Evolutionary conservation across 2,797 vertebrate species (phyloP), one percentile per base, ranked within the genome.

Genomic region (Intellagama lesueurii): DNA sequence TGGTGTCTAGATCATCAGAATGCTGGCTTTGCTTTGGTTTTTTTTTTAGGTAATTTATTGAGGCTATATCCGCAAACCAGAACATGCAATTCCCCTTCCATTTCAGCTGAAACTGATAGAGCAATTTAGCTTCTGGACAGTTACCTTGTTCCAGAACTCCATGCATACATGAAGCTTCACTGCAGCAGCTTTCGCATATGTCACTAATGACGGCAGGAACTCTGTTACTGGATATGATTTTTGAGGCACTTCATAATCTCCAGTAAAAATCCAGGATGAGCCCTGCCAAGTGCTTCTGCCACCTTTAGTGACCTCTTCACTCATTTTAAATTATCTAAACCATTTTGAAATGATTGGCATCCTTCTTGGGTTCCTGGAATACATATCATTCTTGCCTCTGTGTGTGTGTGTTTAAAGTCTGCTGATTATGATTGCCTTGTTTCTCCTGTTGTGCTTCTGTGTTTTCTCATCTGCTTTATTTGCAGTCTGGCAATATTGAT

Each of bases 391-490:
- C 16, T 73, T 69, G 26, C 3, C 30, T 60, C 5, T 64, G 52
- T 28, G 6, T 35, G 5, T n/a, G 19, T 28, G 11, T 47, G 9
- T 44, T 26, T 24, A 72, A 19, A 26, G 35, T 64, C 17, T 28
- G 47, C 56, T n/a, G 85, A 68, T 47, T n/a, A 49, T 5, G 22
- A 76, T 12, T 79, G 77, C 49, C 68, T n/a, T 26, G 32, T 16
- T 84, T 70, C 28, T 52, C 40, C 40, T 14, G 44, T 60, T 60
- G 22, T 81, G 70, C 7, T 70, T 60, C 44, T 69, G 35, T 83
- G 70, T 85, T 79, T 80, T 30, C 7, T 79, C 7, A 14, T 80
- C 35, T 44, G 28, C 32, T 89, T 89, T 72, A 82, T 75, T 86
- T 82, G 70, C 19, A 30, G 12, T 40, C 44, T 52, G 68, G 64